These are phyloP conservation scores for Perodicticus potto DNA, from an alignment of 2,797 vertebrate genomes.

Conservation along the genomic window DNA sequence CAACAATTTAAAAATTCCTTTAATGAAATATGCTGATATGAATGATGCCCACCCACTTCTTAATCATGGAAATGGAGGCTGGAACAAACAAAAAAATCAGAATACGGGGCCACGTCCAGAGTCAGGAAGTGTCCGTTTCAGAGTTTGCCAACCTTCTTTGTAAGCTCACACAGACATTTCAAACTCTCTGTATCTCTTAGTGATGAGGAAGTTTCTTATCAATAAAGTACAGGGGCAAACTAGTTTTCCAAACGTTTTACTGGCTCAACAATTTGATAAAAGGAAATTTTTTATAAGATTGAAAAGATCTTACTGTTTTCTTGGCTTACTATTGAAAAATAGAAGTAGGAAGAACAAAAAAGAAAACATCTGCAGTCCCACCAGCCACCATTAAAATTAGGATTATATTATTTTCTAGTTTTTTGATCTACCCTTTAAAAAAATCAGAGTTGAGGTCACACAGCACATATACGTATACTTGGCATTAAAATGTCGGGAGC, in stretches of 20 bases:
- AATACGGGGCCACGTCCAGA: not conserved
- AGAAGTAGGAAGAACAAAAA: constrained; percentile 21
- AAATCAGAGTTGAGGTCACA: constrained; percentile 31
- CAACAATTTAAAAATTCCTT: constrained; percentile 38
- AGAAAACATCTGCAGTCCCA: not conserved
- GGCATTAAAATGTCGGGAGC: not conserved
- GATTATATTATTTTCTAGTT: not conserved
- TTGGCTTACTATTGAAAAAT: constrained; percentile 43
- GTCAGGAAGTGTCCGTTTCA: not conserved
- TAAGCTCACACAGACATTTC: constrained; percentile 46
- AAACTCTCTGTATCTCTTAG: constrained; percentile 24
- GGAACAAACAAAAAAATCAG: not conserved
- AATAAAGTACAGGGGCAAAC: not conserved
- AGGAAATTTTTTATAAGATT: constrained; percentile 45
- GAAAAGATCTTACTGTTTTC: constrained; percentile 16
- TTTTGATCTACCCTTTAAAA: constrained; percentile 24
- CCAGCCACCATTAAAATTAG: not conserved
- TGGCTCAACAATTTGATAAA: constrained; percentile 47
- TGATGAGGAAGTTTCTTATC: constrained; percentile 57
- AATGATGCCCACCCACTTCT: not conserved
- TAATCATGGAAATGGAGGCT: constrained; percentile 22
- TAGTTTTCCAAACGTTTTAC: constrained; percentile 44
- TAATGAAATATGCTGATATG: constrained; percentile 26
- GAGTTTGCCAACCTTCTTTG: constrained; percentile 17
- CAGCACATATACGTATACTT: not conserved